Base-by-base conservation (phyloP, 2,797 vertebrate species). In the Enteromius radiatus region DNA sequence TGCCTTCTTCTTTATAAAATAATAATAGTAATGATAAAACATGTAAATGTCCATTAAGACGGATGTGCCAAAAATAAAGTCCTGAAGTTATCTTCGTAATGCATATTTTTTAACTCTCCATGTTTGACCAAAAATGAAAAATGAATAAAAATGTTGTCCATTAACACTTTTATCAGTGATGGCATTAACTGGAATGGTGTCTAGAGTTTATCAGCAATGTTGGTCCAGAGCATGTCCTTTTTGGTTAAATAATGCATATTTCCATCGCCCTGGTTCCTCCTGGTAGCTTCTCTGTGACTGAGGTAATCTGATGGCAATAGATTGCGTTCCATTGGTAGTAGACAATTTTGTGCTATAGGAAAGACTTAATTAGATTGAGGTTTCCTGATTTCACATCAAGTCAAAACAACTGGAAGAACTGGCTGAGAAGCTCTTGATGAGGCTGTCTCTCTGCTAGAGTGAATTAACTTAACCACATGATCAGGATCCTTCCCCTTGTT, bases 331-430 rank as follows among this genome's bases (percentile, higher is more conserved):
- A 54, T 23, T 56, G 31, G 21, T 56, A 17, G 5, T 15, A n/a
- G 71, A 43, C 36, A 38, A 6, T 28, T 61, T 61, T 12, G 17
- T 59, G 12, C 36, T 23, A 4, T 5, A 6, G 54, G 23, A 59
- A 41, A 41, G 14, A 76, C 54, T 76, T 61, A 28, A 12, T 61
- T 61, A 28, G 54, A 76, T 43, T 43, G 74, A 61, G 74, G 15
- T 76, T 76, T 76, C n/a, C 74, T 59, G 12, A 41, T 59, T 76
- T 76, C 7, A 21, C 47, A 31, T 61, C 26, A 73, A 12, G 41
- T 49, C 41, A 63, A 26, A 63, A 81, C 52, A 71, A 31, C 78
- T 70, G 78, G 23, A 70, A 80, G 28, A 33, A 12, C 41, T 23
- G 41, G 12, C 41, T 70, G 43, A 80, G 26, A 61, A 71, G 19